phyloP scores from a whole-genome alignment of 2,113 vertebrate genomes.

The Misgurnus mizolepis region DNA sequence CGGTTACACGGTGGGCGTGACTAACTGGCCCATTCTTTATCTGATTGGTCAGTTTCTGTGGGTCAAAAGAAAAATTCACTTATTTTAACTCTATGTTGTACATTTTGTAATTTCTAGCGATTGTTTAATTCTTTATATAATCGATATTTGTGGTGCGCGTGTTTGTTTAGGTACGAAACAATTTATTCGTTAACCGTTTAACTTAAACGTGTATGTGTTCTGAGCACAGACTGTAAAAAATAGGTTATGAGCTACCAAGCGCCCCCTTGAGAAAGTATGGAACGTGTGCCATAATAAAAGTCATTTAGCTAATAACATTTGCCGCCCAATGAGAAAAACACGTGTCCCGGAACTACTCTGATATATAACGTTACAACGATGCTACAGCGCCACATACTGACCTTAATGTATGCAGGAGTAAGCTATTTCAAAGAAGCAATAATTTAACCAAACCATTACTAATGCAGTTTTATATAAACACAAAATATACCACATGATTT shows the following conservation, averaged over 20 bases:
- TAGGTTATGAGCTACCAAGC: neutral
- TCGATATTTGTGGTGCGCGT: neutral
- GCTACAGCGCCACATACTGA: conserved; percentile 4
- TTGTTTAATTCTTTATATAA: neutral
- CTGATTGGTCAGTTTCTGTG: neutral
- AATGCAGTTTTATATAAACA: neutral
- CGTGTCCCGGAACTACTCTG: conserved; percentile 18
- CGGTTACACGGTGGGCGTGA: neutral
- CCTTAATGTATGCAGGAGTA: neutral
- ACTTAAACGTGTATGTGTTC: no score
- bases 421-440: neutral
- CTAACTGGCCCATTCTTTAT: neutral
- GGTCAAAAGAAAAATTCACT: neutral
- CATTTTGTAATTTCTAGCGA: no score
- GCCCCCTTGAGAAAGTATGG: neutral
- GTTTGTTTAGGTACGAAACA: neutral
- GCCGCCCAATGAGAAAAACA: neutral
- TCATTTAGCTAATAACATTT: neutral
- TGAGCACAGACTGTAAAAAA: no score
- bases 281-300: neutral
- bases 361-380: neutral
- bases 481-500: neutral
- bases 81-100: neutral
- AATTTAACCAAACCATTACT: neutral
- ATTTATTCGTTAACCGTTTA: no score